A percentile compares a stretch with the other conserved stretches of the same genome.
Conservation (phyloP, 2,113 vertebrate species). For the Cyanistes caeruleus region DNA sequence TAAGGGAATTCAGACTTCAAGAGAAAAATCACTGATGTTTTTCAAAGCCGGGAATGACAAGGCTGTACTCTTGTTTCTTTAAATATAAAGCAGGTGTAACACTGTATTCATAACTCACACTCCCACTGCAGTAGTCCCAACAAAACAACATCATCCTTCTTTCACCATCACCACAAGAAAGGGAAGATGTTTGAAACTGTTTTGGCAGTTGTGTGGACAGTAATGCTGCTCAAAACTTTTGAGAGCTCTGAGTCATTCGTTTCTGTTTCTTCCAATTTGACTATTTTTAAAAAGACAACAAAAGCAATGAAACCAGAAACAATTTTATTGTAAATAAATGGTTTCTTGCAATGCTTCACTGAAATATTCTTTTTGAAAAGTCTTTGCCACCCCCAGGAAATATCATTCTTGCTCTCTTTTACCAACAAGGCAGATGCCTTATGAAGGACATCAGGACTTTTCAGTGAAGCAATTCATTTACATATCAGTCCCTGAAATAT, state of each 20-base stretch:
- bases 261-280: not conserved
- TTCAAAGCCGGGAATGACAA: not conserved
- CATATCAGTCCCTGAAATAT: not conserved
- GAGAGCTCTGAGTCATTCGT: not conserved
- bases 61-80: not conserved
- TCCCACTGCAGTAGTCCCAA: not conserved
- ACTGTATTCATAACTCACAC: not conserved
- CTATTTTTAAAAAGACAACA: not conserved
- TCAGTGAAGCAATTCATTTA: not conserved
- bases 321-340: not conserved
- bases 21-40: not conserved
- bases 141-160: not conserved
- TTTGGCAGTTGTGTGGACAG: not conserved
- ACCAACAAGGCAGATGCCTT: not conserved
- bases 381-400: not conserved
- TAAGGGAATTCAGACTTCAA: not conserved
- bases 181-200: not conserved
- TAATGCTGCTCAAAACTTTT: not conserved
- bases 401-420: not conserved
- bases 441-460: not conserved
- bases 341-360: not conserved
- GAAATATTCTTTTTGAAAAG: not conserved
- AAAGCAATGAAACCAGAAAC: not conserved
- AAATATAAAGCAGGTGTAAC: not conserved
- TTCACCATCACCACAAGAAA: not conserved